Conservation (phyloP, 92 coral and sea anemone species). For the Heteractis magnifica region DNA sequence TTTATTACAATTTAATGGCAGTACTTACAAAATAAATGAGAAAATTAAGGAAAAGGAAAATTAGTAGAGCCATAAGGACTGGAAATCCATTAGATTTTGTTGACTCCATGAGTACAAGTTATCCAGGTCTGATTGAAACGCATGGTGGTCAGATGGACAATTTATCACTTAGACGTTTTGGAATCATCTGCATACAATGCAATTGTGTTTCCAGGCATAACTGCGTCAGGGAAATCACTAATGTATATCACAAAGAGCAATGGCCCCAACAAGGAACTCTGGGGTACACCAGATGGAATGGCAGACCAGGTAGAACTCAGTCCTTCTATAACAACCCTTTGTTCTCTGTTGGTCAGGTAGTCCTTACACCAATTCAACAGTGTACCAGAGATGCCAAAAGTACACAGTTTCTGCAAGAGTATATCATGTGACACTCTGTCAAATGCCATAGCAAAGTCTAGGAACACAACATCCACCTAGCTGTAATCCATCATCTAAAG, state of each 20-base stretch:
- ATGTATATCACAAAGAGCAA: conserved; percentile 35
- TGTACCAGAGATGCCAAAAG: conserved; percentile 45
- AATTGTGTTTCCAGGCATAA: conserved; percentile 1
- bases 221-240: conserved; percentile 12
- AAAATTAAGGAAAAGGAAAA: too few relatives aligned
- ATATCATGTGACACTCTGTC: too few relatives aligned
- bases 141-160: too few relatives aligned
- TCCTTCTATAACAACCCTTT: too few relatives aligned
- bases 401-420: conserved; percentile 12
- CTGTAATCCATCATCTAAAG: too few relatives aligned
- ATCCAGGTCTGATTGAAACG: too few relatives aligned
- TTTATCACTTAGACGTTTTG: background rate
- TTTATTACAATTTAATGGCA: too few relatives aligned
- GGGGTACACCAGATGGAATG: conserved; percentile 38
- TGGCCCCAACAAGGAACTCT: conserved; percentile 31
- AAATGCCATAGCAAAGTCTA: conserved; percentile 5
- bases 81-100: too few relatives aligned
- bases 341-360: background rate
- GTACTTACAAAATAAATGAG: too few relatives aligned
- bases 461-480: too few relatives aligned
- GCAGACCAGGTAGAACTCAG: conserved; percentile 24
- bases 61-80: too few relatives aligned
- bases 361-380: background rate
- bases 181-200: conserved; percentile 13
- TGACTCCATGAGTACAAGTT: too few relatives aligned